Percentiles rank a stretch among this genome's conserved stretches.
phyloP scores from a whole-genome alignment of 35 echinoderm and acorn worm species.

The Ophiothrix spiculata region DNA sequence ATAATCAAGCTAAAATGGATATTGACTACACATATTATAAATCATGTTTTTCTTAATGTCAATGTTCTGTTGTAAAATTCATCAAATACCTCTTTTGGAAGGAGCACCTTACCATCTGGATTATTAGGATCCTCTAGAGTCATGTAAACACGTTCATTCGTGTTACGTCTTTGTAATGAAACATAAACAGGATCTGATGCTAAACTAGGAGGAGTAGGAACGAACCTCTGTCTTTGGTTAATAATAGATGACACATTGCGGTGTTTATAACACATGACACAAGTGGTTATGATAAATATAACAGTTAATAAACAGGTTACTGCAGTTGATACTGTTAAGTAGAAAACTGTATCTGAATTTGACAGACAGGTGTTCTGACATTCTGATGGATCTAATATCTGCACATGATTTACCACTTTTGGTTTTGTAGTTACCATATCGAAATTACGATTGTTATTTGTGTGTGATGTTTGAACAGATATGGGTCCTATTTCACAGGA shows the following conservation, averaged over 20 bases:
- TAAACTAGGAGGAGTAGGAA: not conserved
- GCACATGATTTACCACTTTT: not conserved
- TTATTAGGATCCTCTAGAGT: not conserved
- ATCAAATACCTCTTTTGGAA: constrained; percentile 10
- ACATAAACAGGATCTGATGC: not conserved
- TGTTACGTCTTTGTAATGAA: not conserved
- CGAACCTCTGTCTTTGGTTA: not conserved
- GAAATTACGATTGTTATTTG: not conserved
- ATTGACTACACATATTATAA: no score
- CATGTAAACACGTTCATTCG: not conserved
- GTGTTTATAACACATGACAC: not conserved
- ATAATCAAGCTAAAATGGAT: no score
- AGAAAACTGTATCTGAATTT: not conserved
- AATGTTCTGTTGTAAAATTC: constrained; percentile 7
- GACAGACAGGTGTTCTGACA: not conserved
- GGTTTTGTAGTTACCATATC: not conserved
- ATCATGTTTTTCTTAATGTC: not conserved
- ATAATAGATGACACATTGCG: not conserved
- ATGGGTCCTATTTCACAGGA: not conserved
- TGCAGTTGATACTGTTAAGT: not conserved
- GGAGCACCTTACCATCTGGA: not conserved
- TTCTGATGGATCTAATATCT: not conserved
- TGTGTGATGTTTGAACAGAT: not conserved
- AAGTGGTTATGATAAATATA: not conserved
- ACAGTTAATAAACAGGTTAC: not conserved